These are phyloP conservation scores for Aspiorhynchus laticeps DNA, from an alignment of 2,113 vertebrate species.

Conservation along the genomic window DNA sequence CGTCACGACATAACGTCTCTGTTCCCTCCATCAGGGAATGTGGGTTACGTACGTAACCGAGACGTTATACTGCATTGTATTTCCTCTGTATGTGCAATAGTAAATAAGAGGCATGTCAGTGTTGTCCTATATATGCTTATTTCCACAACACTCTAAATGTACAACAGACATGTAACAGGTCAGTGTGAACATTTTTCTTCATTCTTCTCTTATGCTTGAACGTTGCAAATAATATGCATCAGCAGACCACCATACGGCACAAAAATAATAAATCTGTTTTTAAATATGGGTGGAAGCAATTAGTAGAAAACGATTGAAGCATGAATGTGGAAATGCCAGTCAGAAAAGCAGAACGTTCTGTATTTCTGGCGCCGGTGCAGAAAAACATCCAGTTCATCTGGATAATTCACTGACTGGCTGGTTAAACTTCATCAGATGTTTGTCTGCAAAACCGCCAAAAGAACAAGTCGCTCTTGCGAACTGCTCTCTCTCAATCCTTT, in stretches of 20 bases:
- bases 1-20: no score
- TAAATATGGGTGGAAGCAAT: background rate
- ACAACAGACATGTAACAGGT: background rate
- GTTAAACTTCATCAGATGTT: background rate
- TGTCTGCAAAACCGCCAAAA: background rate
- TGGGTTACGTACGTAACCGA: no score
- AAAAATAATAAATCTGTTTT: background rate
- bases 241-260: no score
- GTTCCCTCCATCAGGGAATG: no score
- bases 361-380: conserved; percentile 2
- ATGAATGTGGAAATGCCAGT: conserved; percentile 12
- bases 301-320: background rate
- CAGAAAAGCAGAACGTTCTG: background rate
- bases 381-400: conserved; percentile 26
- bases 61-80: background rate
- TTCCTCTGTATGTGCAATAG: background rate
- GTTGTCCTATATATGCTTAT: no score
- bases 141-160: no score
- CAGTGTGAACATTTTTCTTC: background rate
- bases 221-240: no score
- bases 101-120: no score
- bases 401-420: background rate
- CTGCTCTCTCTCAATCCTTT: background rate
- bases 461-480: background rate
- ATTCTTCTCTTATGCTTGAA: no score